phyloP scores from a whole-genome alignment of 2,113 vertebrate species.

The Anoplopoma fimbria region DNA sequence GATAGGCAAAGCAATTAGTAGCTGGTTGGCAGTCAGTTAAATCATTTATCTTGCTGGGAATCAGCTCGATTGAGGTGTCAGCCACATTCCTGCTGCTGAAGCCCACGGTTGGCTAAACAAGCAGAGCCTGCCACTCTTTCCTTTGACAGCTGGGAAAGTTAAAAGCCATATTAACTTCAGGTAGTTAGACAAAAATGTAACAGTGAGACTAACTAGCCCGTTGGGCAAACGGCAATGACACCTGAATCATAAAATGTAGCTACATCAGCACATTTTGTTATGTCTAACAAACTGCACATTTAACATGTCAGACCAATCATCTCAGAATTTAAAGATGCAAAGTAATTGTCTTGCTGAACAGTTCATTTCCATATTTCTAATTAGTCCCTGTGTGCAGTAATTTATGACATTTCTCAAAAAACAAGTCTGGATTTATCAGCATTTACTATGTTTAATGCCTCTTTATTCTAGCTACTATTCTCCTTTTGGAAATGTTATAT shows the following conservation, averaged over 20 bases:
- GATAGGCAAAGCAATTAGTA: constrained; percentile 58
- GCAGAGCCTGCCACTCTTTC: neutral
- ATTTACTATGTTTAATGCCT: neutral
- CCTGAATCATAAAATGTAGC: neutral
- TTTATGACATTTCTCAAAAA: constrained; percentile 1
- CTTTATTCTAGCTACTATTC: neutral
- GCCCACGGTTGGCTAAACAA: neutral
- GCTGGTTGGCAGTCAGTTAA: constrained; percentile 23
- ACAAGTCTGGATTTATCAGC: neutral
- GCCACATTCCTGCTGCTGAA: neutral
- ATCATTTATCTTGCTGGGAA: constrained; percentile 41
- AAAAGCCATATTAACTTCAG: neutral
- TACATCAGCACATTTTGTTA: neutral
- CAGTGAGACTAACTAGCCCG: neutral
- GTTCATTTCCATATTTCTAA: neutral
- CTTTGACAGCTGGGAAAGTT: constrained; percentile 4
- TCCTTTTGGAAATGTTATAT: neutral
- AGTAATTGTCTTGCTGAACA: neutral
- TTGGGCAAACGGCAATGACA: neutral
- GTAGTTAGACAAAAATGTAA: neutral
- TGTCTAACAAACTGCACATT: neutral
- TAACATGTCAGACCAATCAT: neutral
- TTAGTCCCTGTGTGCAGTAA: neutral
- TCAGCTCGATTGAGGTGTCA: constrained; percentile 3
- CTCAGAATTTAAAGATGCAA: neutral